phyloP scores from a whole-genome alignment of 2,113 vertebrate species.

The Anhinga anhinga region DNA sequence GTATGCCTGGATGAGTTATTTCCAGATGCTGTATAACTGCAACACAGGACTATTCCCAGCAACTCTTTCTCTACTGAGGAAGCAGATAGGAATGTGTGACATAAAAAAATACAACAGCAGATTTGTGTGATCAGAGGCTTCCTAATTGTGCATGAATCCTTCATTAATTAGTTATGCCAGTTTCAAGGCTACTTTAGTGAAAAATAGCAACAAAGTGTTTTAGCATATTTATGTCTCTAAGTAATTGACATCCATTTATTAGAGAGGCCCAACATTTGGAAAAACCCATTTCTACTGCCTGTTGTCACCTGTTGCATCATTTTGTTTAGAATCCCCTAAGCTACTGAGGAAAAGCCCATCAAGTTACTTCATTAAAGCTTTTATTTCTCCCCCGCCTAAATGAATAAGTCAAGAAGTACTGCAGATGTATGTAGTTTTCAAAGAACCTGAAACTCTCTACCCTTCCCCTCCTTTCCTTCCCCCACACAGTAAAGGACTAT shows the following conservation, averaged over 20 bases:
- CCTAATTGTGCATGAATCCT: background rate
- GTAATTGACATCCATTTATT: background rate
- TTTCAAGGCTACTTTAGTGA: background rate
- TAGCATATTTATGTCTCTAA: background rate
- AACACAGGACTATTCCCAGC: background rate
- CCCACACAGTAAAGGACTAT: background rate
- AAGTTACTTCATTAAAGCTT: background rate
- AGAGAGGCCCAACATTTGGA: background rate
- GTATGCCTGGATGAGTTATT: background rate
- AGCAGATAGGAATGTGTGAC: background rate
- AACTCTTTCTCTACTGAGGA: background rate
- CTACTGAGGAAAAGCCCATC: background rate
- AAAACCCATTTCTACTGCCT: background rate
- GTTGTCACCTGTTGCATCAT: background rate
- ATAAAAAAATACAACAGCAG: background rate
- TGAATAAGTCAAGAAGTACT: background rate
- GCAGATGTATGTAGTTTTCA: background rate
- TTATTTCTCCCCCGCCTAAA: background rate
- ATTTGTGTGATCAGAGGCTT: background rate
- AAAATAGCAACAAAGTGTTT: background rate
- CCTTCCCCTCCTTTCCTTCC: background rate
- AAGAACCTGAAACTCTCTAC: background rate
- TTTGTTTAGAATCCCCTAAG: background rate
- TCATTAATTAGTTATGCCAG: background rate
- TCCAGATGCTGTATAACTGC: background rate